Evolutionary conservation across 1,140 invertebrate species (phyloP).

Genomic region (Aphaenogaster rudis): DNA sequence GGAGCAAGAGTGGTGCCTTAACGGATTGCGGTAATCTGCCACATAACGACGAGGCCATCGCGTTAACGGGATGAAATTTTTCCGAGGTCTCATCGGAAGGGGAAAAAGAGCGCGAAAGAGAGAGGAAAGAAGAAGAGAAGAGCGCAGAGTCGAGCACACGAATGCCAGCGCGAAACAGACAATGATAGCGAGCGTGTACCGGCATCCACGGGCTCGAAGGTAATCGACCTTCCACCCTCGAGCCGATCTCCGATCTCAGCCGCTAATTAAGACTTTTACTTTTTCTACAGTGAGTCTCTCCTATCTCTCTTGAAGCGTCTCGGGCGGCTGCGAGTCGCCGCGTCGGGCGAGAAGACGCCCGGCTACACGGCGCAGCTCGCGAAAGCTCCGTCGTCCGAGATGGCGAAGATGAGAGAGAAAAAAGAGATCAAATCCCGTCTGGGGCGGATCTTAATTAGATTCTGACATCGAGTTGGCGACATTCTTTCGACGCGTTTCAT

Average conservation of each 20-base stretch:
- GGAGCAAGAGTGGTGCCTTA: neutral
- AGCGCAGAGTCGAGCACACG: neutral
- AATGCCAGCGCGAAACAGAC: slow-evolving; percentile 19
- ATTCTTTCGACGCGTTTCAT: slow-evolving; percentile 70
- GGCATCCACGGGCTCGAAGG: slow-evolving; percentile 64
- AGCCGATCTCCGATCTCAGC: slow-evolving; percentile 75
- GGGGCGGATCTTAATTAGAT: slow-evolving; percentile 74
- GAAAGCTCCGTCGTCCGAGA: slow-evolving; percentile 52
- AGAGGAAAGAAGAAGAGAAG: neutral
- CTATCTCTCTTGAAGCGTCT: slow-evolving; percentile 67
- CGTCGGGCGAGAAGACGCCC: slow-evolving; percentile 33
- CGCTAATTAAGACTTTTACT: slow-evolving; percentile 79
- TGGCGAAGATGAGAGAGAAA: slow-evolving; percentile 53
- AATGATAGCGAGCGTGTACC: slow-evolving; percentile 54
- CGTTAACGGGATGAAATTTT: slow-evolving; percentile 72
- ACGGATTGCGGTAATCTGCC: slow-evolving; percentile 61
- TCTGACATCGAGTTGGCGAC: slow-evolving; percentile 74
- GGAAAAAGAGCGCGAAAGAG: neutral
- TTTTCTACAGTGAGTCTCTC: slow-evolving; percentile 71
- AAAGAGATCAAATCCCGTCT: slow-evolving; percentile 66
- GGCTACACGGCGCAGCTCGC: slow-evolving; percentile 57
- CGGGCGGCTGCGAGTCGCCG: neutral
- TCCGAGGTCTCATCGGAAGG: slow-evolving; percentile 53
- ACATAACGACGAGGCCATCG: slow-evolving; percentile 62
- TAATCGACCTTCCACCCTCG: slow-evolving; percentile 73